A percentile compares a stretch with the other conserved stretches of the same genome.
phyloP scores from a whole-genome alignment of 2,888 invertebrate genomes.

The Erebia ligea region DNA sequence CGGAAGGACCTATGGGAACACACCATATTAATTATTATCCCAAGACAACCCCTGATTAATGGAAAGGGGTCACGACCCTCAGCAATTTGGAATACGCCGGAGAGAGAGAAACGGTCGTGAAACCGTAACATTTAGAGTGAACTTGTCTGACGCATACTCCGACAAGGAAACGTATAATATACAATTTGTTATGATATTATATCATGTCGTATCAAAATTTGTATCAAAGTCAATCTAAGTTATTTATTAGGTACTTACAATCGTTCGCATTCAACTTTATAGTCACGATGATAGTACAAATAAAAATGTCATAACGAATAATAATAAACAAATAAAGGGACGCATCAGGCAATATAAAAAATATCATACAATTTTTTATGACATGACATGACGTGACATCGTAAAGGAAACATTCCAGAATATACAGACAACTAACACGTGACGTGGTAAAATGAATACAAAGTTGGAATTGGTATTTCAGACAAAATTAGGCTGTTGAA shows the following conservation, averaged over 20 bases:
- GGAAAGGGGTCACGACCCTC: too few relatives aligned
- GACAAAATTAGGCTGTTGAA: too few relatives aligned
- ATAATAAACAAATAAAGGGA: background rate
- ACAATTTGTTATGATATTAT: too few relatives aligned
- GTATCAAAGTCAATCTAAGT: background rate
- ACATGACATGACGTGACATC: constrained; percentile 11
- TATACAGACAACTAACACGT: constrained; percentile 2
- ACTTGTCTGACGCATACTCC: too few relatives aligned
- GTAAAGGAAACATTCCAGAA: constrained; percentile 9
- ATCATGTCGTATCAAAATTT: background rate
- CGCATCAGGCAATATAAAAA: constrained; percentile 1
- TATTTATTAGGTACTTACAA: background rate
- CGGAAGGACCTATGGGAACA: too few relatives aligned
- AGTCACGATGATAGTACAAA: background rate
- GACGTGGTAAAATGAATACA: background rate
- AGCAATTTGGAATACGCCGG: too few relatives aligned
- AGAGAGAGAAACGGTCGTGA: too few relatives aligned
- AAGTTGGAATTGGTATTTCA: too few relatives aligned
- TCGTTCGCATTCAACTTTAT: background rate
- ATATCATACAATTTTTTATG: constrained; percentile 13
- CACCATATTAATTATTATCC: too few relatives aligned
- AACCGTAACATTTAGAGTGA: too few relatives aligned
- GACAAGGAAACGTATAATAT: too few relatives aligned
- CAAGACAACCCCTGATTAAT: too few relatives aligned
- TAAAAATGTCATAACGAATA: background rate